These are phyloP conservation scores for Uromys caudimaculatus DNA, from an alignment of 2,797 vertebrate species.

Conservation along the genomic window DNA sequence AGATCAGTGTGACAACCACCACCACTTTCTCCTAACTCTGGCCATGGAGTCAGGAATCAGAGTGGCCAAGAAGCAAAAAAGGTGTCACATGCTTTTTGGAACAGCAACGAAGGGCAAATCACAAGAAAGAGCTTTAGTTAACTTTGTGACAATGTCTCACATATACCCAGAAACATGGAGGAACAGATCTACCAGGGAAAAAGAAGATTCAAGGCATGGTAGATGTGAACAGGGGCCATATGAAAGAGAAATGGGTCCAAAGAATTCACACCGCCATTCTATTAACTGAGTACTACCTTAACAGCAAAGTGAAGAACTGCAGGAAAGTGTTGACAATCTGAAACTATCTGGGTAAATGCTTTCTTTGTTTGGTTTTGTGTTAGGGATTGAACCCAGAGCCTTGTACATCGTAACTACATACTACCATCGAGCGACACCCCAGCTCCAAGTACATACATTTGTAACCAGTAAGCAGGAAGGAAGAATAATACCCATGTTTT, in stretches of 20 bases:
- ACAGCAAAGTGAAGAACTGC: neutral
- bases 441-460: neutral
- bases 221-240: neutral
- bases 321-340: neutral
- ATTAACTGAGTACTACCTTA: neutral
- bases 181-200: neutral
- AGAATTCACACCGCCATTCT: neutral
- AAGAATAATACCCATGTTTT: neutral
- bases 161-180: neutral
- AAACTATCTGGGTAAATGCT: neutral
- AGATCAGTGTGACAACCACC: neutral
- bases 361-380: neutral
- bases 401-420: neutral
- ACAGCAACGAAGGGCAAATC: neutral
- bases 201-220: neutral
- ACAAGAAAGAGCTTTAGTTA: neutral
- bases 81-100: neutral
- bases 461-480: neutral
- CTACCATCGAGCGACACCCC: neutral
- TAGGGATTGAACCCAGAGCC: neutral
- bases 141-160: neutral
- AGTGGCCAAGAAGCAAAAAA: constrained; percentile 12
- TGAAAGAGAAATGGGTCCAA: neutral
- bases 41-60: neutral
- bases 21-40: neutral